Evolutionary conservation across 35 echinoderm and acorn worm genomes (phyloP).

Genomic region (Ophioderma brevispina): DNA sequence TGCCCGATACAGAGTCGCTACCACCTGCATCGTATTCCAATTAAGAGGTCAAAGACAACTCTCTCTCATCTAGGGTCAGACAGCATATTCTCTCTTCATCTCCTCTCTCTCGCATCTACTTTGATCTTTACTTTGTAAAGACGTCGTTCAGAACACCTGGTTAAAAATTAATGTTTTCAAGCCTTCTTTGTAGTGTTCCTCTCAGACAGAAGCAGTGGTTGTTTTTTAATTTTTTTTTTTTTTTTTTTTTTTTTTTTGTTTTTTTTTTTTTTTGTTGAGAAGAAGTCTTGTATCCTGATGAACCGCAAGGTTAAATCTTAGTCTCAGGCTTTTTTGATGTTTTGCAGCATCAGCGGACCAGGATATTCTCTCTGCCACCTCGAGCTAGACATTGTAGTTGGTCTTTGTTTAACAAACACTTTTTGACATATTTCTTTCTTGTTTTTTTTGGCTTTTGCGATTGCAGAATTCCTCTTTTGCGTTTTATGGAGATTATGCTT

Average conservation of each 20-base stretch:
- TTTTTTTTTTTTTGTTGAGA: too few species aligned
- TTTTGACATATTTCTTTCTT: background rate
- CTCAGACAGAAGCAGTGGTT: background rate
- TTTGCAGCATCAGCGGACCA: background rate
- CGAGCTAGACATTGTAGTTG: background rate
- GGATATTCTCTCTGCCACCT: background rate
- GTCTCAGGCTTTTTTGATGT: background rate
- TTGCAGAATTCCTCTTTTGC: background rate
- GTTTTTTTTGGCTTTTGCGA: background rate
- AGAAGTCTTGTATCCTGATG: background rate
- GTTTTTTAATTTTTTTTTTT: too few species aligned
- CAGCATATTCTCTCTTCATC: slow-evolving; percentile 28
- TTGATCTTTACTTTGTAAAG: background rate
- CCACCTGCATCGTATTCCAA: slow-evolving; percentile 46
- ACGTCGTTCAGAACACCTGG: background rate
- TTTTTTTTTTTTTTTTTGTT: too few species aligned
- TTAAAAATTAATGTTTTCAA: background rate
- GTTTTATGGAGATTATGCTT: background rate
- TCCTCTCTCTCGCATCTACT: slow-evolving; percentile 7
- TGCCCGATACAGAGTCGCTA: background rate
- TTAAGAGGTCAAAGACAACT: slow-evolving; percentile 33
- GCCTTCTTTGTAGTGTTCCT: background rate
- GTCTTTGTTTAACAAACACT: background rate
- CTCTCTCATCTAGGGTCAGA: slow-evolving; percentile 38
- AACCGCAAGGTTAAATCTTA: background rate